Evolutionary conservation across 1,140 invertebrate species (phyloP), one percentile per base, ranked within the genome.

Genomic region (Polypedilum vanderplanki): DNA sequence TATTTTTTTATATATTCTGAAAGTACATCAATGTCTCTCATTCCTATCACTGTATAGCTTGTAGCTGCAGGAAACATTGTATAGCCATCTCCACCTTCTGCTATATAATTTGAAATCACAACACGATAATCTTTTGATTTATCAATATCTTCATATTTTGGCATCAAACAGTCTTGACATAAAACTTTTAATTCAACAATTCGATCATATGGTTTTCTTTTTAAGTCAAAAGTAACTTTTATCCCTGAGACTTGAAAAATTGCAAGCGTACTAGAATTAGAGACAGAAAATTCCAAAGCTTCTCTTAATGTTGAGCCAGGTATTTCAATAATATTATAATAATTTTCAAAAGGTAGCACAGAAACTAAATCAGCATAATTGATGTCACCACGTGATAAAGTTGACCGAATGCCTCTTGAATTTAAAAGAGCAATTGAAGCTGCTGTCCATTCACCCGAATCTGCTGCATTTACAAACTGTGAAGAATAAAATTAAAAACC

Each of bases 291-390:
- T 82, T 83, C 12, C 75, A 74, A 83, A 41, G 87, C 87, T 75
- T 87, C 81, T 75, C 85, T 78, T 5, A 93, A 78, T 75, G 88
- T 83, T 40, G 83, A 79, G 0, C 91, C 92, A 3, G 83, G 83
- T 41, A 93, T 77, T 75, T 89, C 87, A 41, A 90, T 85, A 1
- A 88, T 83, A 76, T 90, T 88, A 41, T 92, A 83, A 8, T 83
- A 86, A 79, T 92, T 92, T 77, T 88, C 87, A 77, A 93, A 93
- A 0, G 92, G 92, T 18, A 87, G 83, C 9, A 88, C 85, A 76
- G 87, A 87, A 1, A 90, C 78, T 1, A 93, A 78, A 75, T 89
- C 88, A 57, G 87, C 88, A 24, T 87, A 88, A 8, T 89, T 90
- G 8, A 93, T 70, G 3, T n/a, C 4, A 22, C 65, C 65, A 70